Base-by-base conservation (phyloP, 2,888 invertebrate genomes). In the Eretmocerus hayati region DNA sequence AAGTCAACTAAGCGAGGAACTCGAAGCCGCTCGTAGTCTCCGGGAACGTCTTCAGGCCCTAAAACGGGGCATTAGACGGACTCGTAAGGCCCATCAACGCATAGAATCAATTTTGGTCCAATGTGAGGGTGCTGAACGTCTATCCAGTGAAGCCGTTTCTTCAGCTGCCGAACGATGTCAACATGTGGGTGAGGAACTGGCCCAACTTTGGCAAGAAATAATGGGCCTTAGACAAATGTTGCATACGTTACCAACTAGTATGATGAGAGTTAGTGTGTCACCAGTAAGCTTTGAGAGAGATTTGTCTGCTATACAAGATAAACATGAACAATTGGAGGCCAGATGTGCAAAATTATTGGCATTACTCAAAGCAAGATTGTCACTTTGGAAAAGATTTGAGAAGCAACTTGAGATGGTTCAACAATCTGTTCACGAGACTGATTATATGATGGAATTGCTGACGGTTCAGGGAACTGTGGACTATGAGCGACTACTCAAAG, bases 391-490 rank as follows among this genome's bases (percentile, higher is more conserved):
- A 47, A 74, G 86, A 20, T 89, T 87, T 66, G 89, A 89, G 63
- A 74, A 80, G 3, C 87, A 88, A 59, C 69, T 90, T 57, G 89
- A 90, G 59, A 64, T 83, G 66, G 87, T 90, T 11, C 87, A 88
- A 54, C 84, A 87, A 42, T 87, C 87, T 0, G 87, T 89, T 0
- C 81, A 87, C 47, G 89, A 90, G 61, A 87, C 89, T 0, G 89
- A 90, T 67, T 90, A 88, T 61, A 88, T 90, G 88, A 87, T 88
- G 75, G 89, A 90, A 57, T 73, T 90, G 50, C 75, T 90, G 13
- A 86, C 87, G 1, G 85, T 90, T 0, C 89, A 90, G 64, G 89
- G 88, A 2, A 84, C 85, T 53, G 86, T 90, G 15, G 89, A 90
- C 68, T 90, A 89, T 62, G 87, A 88, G 56, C 77, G 90, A 8